Base-by-base conservation (phyloP, 2,113 vertebrate species). In the Copsychus sechellarum region DNA sequence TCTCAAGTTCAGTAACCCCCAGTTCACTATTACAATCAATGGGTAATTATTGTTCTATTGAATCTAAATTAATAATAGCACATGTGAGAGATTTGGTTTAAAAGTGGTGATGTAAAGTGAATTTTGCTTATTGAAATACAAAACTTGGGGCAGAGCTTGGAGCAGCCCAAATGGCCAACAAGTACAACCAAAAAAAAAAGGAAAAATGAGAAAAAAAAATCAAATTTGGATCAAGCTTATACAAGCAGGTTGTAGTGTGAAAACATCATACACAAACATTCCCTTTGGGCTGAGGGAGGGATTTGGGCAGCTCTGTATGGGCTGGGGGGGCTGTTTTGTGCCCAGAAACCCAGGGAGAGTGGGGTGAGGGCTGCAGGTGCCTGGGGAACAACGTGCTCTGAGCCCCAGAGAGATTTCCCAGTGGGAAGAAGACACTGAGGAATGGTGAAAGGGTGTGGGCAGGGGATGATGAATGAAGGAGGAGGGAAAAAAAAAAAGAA, bases 401-500 rank as follows among this genome's bases (percentile, higher is more conserved):
- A 91, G 67, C 74, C 60, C 64, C 23, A 5, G 40, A 38, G 81
- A 57, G 64, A 51, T 86, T 51, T 33, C 65, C 73, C 53, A 8
- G 45, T 15, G 1, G 1, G 85, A 43, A 84, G 60, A 83, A 8
- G 67, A 25, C 64, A 16, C 21, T 18, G 64, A 34, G 90, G 69
- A 76, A 33, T 16, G 29, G 57, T 47, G 66, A 82, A 74, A 86
- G 61, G 38, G 9, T 47, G 31, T 76, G 54, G 40, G 81, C 84
- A 82, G 43, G 13, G 60, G n/a, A 77, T 95, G 96, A 95, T 94
- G 73, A 60, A 96, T 71, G 95, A 89, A 67, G 61, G 85, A 87
- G 83, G 66, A 83, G n/a, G 67, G 67, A 9, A 8, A 33, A 48
- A 51, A 48, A 51, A 56, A 50, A 81, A 62, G 31, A 5, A 48